phyloP scores from a whole-genome alignment of 2,888 invertebrate species.

The Scrobipalpa atriplicella region DNA sequence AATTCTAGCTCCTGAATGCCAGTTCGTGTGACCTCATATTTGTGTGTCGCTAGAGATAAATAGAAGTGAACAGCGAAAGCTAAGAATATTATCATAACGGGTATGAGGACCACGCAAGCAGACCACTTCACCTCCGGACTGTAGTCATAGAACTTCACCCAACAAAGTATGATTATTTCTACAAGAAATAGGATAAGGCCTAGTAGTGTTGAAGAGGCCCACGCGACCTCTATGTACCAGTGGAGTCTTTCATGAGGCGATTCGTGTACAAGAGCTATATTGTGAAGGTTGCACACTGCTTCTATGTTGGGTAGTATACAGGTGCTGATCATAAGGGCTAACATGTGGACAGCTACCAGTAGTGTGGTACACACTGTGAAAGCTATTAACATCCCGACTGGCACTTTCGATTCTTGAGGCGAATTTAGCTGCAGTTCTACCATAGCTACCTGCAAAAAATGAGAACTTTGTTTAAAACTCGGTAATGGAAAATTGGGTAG shows the following conservation, averaged over 20 bases:
- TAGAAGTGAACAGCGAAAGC: constrained; percentile 98
- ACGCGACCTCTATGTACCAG: constrained; percentile 98
- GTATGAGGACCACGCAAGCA: constrained; percentile 95
- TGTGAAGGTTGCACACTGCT: constrained; percentile 96
- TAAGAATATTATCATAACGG: constrained; percentile 95
- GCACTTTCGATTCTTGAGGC: constrained; percentile 85
- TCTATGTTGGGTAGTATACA: constrained; percentile 99
- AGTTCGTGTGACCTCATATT: constrained; percentile 93
- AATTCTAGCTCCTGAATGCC: constrained; percentile 94
- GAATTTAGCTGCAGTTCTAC: constrained; percentile 96
- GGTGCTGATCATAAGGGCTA: constrained; percentile 99
- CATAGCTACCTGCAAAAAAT: constrained; percentile 91
- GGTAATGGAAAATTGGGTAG: too few relatives aligned
- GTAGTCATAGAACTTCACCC: constrained; percentile 97
- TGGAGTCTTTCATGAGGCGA: constrained; percentile 94
- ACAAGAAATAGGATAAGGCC: constrained; percentile 96
- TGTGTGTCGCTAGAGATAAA: constrained; percentile 94
- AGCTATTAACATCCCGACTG: constrained; percentile 91
- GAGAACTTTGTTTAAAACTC: background rate
- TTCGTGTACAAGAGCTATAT: constrained; percentile 92
- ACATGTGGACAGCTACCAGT: constrained; percentile 97
- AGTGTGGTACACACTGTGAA: constrained; percentile 98
- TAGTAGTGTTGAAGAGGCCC: constrained; percentile 98
- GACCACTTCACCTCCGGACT: constrained; percentile 93
- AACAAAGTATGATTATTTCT: constrained; percentile 97